Evolutionary conservation across 2,113 vertebrate genomes (phyloP).

Genomic region (Astur gentilis): DNA sequence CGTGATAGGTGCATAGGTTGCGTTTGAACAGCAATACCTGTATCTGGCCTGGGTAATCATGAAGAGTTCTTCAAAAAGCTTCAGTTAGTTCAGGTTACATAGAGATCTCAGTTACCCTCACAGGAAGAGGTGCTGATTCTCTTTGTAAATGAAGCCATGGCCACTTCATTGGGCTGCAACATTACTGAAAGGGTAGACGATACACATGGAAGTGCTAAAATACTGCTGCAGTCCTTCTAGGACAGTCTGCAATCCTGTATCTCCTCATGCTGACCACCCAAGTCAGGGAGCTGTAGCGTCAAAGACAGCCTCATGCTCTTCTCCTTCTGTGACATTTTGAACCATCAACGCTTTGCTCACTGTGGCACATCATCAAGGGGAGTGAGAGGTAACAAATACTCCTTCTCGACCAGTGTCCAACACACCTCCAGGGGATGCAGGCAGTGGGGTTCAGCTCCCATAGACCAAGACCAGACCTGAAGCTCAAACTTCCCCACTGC

Average conservation of each 20-base stretch:
- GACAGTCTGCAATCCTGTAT: not conserved
- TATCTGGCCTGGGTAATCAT: not conserved
- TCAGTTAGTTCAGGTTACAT: not conserved
- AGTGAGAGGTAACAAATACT: not conserved
- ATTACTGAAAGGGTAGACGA: rapidly evolving
- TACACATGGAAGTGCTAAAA: not conserved
- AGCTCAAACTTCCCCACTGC: not conserved
- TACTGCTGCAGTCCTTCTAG: not conserved
- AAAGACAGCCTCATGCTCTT: rapidly evolving
- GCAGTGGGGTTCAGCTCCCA: not conserved
- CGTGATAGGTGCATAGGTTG: not conserved
- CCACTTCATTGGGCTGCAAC: not conserved
- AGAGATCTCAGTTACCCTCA: not conserved
- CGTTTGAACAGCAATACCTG: rapidly evolving
- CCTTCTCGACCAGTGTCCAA: rapidly evolving
- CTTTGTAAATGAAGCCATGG: not conserved
- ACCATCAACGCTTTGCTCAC: not conserved
- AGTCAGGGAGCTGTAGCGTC: not conserved
- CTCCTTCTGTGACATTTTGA: not conserved
- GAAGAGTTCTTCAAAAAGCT: not conserved
- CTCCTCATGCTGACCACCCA: not conserved
- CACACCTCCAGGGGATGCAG: rapidly evolving
- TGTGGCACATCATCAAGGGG: not conserved
- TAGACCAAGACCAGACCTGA: not conserved
- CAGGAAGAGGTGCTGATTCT: not conserved